These are phyloP conservation scores for Neoarius graeffei DNA, from an alignment of 2,113 vertebrate species.

Conservation along the genomic window DNA sequence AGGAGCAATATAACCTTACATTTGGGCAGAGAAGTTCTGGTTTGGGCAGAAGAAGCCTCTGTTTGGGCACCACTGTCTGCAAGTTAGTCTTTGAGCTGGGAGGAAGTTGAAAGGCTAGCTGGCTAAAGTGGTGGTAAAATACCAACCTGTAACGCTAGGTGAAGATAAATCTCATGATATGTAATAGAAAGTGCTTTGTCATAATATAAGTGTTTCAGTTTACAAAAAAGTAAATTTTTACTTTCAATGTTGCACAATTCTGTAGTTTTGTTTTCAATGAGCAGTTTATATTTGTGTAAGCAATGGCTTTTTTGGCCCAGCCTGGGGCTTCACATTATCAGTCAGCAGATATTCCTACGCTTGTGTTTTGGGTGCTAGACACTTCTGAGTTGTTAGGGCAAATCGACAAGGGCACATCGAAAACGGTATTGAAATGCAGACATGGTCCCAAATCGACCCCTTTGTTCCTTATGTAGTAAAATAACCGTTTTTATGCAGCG, in stretches of 20 bases:
- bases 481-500: constrained; percentile 24
- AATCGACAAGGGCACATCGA: constrained; percentile 16
- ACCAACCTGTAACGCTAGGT: neutral
- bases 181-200: neutral
- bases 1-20: neutral
- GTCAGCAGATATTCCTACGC: neutral
- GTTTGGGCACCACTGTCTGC: neutral
- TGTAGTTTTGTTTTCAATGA: neutral
- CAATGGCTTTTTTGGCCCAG: neutral
- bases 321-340: neutral
- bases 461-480: constrained; percentile 6
- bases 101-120: neutral
- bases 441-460: constrained; percentile 20
- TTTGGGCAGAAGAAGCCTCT: neutral
- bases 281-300: neutral
- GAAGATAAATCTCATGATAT: neutral
- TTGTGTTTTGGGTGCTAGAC: neutral
- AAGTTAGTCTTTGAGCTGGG: neutral
- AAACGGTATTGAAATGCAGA: constrained; percentile 34
- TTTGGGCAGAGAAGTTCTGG: neutral
- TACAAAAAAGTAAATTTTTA: neutral
- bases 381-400: neutral
- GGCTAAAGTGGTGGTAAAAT: neutral
- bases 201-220: neutral
- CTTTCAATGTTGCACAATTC: neutral